These are phyloP conservation scores for Brachionus asplanchnoidis DNA, from an alignment of 1,140 invertebrate species.

Conservation along the genomic window DNA sequence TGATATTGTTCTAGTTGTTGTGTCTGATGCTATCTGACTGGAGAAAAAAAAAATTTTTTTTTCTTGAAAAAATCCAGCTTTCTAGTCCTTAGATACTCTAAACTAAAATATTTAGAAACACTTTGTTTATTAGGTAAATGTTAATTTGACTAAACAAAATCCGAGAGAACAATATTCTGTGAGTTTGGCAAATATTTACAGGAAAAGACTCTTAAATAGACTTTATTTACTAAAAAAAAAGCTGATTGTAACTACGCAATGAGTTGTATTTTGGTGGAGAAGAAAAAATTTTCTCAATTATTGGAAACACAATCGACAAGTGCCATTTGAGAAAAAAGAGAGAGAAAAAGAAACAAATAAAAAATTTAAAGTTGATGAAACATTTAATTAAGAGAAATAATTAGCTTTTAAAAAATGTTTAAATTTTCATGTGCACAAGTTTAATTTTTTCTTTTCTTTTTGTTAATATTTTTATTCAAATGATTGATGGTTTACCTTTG, in stretches of 20 bases:
- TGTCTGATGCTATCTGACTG: background rate
- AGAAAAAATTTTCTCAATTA: background rate
- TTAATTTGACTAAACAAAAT: constrained; percentile 1
- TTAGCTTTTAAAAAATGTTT: background rate
- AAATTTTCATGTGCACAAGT: background rate
- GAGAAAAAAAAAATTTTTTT: background rate
- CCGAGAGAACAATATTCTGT: background rate
- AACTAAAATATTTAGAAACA: background rate
- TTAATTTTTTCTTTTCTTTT: background rate
- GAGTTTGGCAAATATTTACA: background rate
- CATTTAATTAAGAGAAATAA: background rate
- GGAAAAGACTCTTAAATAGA: background rate
- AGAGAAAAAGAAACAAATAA: no score
- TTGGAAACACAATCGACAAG: background rate
- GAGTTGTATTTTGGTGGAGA: background rate
- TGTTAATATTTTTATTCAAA: background rate
- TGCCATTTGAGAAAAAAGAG: no score
- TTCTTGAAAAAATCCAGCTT: background rate
- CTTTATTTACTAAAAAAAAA: background rate
- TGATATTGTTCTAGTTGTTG: background rate
- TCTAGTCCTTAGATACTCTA: background rate
- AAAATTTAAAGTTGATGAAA: background rate
- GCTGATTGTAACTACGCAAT: background rate
- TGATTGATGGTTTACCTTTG: constrained; percentile 18
- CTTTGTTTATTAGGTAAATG: background rate